A percentile compares a stretch with the other conserved stretches of the same genome.
These are phyloP conservation scores for Lydus trimaculatus DNA, from an alignment of 2,888 invertebrate species.

Conservation along the genomic window DNA sequence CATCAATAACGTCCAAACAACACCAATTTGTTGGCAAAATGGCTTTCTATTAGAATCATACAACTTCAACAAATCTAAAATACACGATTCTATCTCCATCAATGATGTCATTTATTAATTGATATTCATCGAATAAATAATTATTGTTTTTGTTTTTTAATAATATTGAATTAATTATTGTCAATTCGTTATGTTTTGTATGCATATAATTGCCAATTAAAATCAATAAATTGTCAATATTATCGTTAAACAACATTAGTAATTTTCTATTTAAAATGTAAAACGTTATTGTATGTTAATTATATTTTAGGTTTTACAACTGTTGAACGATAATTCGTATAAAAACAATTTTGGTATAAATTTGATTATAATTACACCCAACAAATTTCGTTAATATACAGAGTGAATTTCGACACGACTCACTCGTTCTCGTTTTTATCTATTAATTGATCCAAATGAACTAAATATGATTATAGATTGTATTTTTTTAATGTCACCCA, in stretches of 20 bases:
- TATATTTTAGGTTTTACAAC: slow-evolving; percentile 20
- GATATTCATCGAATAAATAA: not conserved
- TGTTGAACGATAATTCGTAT: not conserved
- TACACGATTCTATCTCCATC: not conserved
- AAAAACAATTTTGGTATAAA: not conserved
- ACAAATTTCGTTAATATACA: not conserved
- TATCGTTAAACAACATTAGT: slow-evolving; percentile 14
- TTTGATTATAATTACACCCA: not conserved
- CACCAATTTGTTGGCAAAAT: slow-evolving; percentile 24
- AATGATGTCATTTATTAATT: not conserved
- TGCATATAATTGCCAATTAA: slow-evolving; percentile 20
- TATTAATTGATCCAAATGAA: not conserved
- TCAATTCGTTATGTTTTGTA: not conserved
- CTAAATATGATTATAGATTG: no score
- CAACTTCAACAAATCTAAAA: not conserved
- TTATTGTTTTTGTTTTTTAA: not conserved
- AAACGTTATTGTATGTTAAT: slow-evolving; percentile 13
- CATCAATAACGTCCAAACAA: slow-evolving; percentile 24
- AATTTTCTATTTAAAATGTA: slow-evolving; percentile 6
- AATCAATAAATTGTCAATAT: slow-evolving; percentile 19
- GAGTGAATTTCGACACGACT: not conserved
- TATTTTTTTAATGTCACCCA: no score
- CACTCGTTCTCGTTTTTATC: not conserved
- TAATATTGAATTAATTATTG: slow-evolving; percentile 18
- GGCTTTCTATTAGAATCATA: slow-evolving; percentile 17